These are phyloP conservation scores for Hystrix cristata DNA, from an alignment of 2,113 vertebrate genomes.

Conservation along the genomic window DNA sequence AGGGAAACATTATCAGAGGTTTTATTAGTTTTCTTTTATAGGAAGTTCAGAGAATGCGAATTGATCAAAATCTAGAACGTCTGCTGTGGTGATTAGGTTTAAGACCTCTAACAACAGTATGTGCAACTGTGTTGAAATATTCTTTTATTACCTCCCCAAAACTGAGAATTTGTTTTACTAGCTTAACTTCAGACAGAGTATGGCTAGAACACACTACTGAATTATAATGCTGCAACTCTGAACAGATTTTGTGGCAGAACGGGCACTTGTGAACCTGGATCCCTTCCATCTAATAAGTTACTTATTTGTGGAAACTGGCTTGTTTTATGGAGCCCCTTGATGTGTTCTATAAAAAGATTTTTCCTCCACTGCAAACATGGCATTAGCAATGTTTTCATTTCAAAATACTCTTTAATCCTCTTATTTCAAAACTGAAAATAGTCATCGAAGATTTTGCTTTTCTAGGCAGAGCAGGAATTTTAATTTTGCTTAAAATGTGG, in stretches of 20 bases:
- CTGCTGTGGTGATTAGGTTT: not conserved
- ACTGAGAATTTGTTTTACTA: conserved; percentile 1
- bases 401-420: conserved; percentile 20
- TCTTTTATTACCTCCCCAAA: conserved; percentile 16
- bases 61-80: not conserved
- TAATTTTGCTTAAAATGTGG: not conserved
- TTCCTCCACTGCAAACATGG: not conserved
- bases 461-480: not conserved
- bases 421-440: conserved; percentile 27
- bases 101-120: conserved; percentile 7
- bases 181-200: conserved; percentile 6
- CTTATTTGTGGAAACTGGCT: conserved; percentile 43
- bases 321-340: not conserved
- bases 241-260: not conserved
- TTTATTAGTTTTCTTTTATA: not conserved
- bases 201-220: not conserved
- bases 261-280: not conserved
- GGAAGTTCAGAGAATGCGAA: conserved; percentile 40
- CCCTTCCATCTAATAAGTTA: not conserved
- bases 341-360: not conserved
- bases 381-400: not conserved
- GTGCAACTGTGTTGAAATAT: conserved; percentile 21
- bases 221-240: not conserved
- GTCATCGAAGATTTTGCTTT: not conserved
- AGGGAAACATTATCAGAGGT: not conserved